Evolutionary conservation across 2,888 invertebrate genomes (phyloP).

Genomic region (Lysandra bellargus): DNA sequence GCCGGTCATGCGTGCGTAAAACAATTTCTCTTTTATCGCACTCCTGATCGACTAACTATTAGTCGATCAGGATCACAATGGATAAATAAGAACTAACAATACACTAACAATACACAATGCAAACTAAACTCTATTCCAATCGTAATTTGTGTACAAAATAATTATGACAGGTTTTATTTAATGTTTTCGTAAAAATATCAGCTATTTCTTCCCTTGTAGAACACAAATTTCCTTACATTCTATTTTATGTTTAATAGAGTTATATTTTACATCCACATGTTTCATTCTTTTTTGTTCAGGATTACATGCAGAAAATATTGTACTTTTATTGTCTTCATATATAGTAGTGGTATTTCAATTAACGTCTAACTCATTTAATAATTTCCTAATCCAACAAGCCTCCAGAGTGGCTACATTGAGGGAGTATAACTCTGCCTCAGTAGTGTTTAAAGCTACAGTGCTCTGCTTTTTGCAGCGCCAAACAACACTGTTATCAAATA

Average conservation of each 20-base stretch:
- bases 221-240: too few relatives aligned
- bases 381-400: slow-evolving; percentile 31
- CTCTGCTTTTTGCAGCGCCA: slow-evolving; percentile 18
- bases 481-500: slow-evolving; percentile 10
- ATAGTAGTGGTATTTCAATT: neutral
- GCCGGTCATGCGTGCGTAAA: too few relatives aligned
- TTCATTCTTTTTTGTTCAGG: slow-evolving; percentile 27
- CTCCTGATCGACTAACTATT: too few relatives aligned
- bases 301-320: slow-evolving; percentile 9
- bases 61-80: too few relatives aligned
- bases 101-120: neutral
- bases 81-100: too few relatives aligned
- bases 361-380: slow-evolving; percentile 32
- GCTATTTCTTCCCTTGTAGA: too few relatives aligned
- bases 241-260: slow-evolving; percentile 33
- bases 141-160: slow-evolving; percentile 19
- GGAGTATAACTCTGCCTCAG: slow-evolving; percentile 31
- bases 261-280: slow-evolving; percentile 20
- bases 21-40: too few relatives aligned
- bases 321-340: slow-evolving; percentile 31
- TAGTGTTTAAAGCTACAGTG: slow-evolving; percentile 32
- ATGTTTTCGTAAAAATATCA: too few relatives aligned
- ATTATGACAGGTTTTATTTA: slow-evolving; percentile 9
- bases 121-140: slow-evolving; percentile 23
- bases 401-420: slow-evolving; percentile 31